Percentiles rank a stretch among this genome's conserved stretches.
Conservation (phyloP, 2,797 vertebrate species). For the Microctenopoma steveboyesi region DNA sequence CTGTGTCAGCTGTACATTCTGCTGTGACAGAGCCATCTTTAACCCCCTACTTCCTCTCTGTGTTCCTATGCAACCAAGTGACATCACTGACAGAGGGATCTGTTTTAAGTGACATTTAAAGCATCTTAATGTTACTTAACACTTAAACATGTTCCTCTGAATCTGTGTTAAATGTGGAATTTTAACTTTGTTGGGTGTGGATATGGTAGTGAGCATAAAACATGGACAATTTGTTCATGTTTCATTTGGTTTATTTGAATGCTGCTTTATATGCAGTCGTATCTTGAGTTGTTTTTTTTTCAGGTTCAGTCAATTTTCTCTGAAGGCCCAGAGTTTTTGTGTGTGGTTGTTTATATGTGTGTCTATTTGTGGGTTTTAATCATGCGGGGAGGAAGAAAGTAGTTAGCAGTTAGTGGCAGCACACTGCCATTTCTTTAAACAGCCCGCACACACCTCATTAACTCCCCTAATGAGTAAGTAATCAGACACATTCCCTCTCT, state of each 20-base stretch:
- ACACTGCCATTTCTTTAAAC: slow-evolving; percentile 78
- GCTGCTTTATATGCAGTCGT: slow-evolving; percentile 21
- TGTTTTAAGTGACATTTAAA: slow-evolving; percentile 2
- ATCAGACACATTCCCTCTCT: slow-evolving; percentile 86
- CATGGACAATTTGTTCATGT: not conserved
- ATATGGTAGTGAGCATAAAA: not conserved
- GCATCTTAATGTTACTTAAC: too few species aligned
- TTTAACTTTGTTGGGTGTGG: not conserved
- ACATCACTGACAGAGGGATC: not conserved
- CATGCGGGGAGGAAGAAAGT: slow-evolving; percentile 70
- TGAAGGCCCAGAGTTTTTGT: slow-evolving; percentile 37
- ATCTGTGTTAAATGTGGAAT: not conserved
- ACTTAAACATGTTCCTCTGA: not conserved
- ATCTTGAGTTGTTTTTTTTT: slow-evolving; percentile 45
- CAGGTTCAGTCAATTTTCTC: slow-evolving; percentile 33
- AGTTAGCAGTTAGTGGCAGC: slow-evolving; percentile 77
- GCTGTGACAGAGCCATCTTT: slow-evolving; percentile 14
- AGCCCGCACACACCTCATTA: slow-evolving; percentile 83
- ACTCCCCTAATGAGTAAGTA: slow-evolving; percentile 89
- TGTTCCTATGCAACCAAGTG: not conserved
- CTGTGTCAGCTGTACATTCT: slow-evolving; percentile 1
- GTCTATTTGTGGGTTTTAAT: slow-evolving; percentile 60
- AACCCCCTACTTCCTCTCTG: not conserved
- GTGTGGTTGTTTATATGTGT: slow-evolving; percentile 54
- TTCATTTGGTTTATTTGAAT: slow-evolving; percentile 28